Evolutionary conservation across 1,140 invertebrate genomes (phyloP).

Genomic region (Trigoniulus corallinus): DNA sequence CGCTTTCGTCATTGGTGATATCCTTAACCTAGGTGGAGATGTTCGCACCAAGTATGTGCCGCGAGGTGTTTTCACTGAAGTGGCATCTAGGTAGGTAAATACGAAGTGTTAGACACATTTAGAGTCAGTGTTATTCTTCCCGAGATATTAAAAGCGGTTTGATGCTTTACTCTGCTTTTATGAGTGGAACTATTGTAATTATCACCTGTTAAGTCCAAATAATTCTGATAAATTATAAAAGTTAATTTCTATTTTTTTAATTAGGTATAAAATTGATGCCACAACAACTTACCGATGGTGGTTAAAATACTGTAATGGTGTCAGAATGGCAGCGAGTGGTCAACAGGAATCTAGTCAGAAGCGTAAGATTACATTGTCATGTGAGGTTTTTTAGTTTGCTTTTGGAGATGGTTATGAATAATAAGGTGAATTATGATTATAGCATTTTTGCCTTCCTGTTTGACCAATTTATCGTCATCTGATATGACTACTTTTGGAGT

Average conservation of each 20-base stretch:
- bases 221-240: background rate
- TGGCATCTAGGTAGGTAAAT: conserved; percentile 3
- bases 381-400: no score
- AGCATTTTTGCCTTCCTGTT: no score
- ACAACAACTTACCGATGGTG: conserved; percentile 5
- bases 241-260: background rate
- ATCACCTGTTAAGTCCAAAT: no score
- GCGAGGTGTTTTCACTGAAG: conserved; percentile 4
- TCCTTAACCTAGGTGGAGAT: conserved; percentile 6
- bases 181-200: no score
- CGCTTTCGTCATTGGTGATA: conserved; percentile 6
- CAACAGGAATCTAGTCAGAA: background rate
- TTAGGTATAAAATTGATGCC: conserved; percentile 9
- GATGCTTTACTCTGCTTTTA: no score
- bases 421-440: no score
- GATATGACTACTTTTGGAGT: no score
- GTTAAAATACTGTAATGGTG: conserved; percentile 1
- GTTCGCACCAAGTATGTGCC: conserved; percentile 1
- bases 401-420: no score
- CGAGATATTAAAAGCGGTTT: no score
- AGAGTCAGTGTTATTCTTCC: no score
- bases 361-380: background rate
- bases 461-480: no score
- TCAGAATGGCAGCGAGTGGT: background rate
- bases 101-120: background rate